Conservation (phyloP, 1,140 invertebrate genomes). For the Leptoteleia sp. region DNA sequence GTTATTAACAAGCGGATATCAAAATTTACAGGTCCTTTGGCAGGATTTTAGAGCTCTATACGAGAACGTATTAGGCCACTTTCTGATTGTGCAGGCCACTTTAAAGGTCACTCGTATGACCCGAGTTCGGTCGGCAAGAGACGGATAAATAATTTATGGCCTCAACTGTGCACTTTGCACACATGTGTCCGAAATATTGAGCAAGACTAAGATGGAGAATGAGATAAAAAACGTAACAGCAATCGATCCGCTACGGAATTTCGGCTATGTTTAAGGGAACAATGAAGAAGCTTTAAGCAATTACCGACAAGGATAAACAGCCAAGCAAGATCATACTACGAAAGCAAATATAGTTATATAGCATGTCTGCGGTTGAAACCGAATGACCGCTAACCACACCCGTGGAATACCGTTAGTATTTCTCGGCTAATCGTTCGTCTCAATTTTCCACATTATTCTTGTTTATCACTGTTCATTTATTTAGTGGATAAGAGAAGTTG, state of each 20-base stretch:
- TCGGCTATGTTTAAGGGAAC: slow-evolving; percentile 1
- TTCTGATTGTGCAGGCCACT: too few species aligned
- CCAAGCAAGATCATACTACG: not conserved
- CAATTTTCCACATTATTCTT: not conserved
- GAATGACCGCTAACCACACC: slow-evolving; percentile 27
- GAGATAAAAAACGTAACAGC: slow-evolving; percentile 11
- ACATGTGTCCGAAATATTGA: slow-evolving; percentile 10
- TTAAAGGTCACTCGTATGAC: slow-evolving; percentile 45
- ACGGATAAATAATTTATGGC: slow-evolving; percentile 48
- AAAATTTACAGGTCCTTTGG: too few species aligned
- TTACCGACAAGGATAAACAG: slow-evolving; percentile 16
- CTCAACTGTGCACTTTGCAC: slow-evolving; percentile 21
- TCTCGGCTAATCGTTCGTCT: not conserved
- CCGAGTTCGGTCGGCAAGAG: slow-evolving; percentile 22
- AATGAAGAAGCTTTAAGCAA: slow-evolving; percentile 14
- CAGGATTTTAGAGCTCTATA: too few species aligned
- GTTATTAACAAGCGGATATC: too few species aligned
- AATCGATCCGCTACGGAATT: slow-evolving; percentile 19
- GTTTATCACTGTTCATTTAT: not conserved
- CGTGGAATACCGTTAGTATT: slow-evolving; percentile 16
- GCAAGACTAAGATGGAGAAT: slow-evolving; percentile 5
- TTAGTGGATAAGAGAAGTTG: not conserved
- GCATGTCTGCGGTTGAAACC: slow-evolving; percentile 9
- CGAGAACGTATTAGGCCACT: too few species aligned
- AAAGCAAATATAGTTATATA: slow-evolving; percentile 22